These are phyloP conservation scores for Aulostomus chinensis DNA, from an alignment of 2,797 vertebrate genomes.

Conservation along the genomic window DNA sequence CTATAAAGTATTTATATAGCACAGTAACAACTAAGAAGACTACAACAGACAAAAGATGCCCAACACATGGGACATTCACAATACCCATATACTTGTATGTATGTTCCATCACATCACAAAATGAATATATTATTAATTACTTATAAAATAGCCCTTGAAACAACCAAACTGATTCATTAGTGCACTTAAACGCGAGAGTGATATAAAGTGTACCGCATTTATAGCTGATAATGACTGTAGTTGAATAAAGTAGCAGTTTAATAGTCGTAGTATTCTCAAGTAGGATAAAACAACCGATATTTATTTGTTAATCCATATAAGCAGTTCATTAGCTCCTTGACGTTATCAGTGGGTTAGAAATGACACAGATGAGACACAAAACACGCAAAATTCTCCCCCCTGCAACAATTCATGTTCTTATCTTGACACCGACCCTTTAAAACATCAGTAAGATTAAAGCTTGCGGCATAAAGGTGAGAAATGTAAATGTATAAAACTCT, in stretches of 20 bases:
- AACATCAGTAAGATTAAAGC: too few relatives aligned
- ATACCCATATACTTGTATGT: constrained; percentile 26
- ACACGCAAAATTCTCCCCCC: too few relatives aligned
- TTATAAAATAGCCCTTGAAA: constrained; percentile 7
- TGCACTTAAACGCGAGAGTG: background rate
- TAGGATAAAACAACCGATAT: constrained; percentile 8
- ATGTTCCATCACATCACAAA: constrained; percentile 18
- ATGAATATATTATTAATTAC: constrained; percentile 15
- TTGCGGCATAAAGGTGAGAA: too few relatives aligned
- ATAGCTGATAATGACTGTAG: constrained; percentile 25
- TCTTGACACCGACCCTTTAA: too few relatives aligned
- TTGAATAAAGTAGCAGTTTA: constrained; percentile 15
- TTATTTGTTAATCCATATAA: constrained; percentile 32
- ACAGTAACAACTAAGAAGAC: constrained; percentile 65
- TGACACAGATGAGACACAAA: constrained; percentile 2
- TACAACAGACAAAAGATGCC: constrained; percentile 61
- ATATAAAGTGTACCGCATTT: constrained; percentile 4
- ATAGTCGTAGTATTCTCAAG: background rate
- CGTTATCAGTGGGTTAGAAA: constrained; percentile 14
- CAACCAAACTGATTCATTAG: constrained; percentile 7
- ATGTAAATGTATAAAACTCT: too few relatives aligned
- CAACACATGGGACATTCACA: constrained; percentile 50
- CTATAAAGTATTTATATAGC: constrained; percentile 73
- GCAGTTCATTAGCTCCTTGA: constrained; percentile 7
- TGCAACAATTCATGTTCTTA: too few relatives aligned